Percentiles rank a stretch among this genome's conserved stretches.
Conservation (phyloP, 1,140 invertebrate genomes). For the Aphaenogaster rudis region DNA sequence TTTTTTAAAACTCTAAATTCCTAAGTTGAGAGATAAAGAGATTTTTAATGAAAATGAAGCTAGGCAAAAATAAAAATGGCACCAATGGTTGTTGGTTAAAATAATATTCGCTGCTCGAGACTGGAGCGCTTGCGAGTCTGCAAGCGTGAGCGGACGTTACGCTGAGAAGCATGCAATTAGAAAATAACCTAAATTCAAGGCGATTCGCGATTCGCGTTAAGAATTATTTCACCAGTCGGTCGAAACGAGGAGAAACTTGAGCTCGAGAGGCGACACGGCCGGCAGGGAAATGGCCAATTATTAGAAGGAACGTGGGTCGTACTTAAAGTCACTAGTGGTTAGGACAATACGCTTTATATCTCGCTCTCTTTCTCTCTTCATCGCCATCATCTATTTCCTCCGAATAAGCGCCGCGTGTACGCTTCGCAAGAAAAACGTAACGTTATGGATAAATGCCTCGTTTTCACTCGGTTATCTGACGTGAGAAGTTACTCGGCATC, state of each 20-base stretch:
- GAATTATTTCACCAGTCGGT: slow-evolving; percentile 65
- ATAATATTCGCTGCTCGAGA: neutral
- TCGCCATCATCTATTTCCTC: slow-evolving; percentile 59
- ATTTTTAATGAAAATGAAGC: too few species aligned
- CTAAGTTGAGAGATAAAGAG: neutral
- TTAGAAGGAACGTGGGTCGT: slow-evolving; percentile 77
- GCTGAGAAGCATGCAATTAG: slow-evolving; percentile 78
- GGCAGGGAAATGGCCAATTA: slow-evolving; percentile 82
- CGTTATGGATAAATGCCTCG: neutral
- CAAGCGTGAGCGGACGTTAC: slow-evolving; percentile 70
- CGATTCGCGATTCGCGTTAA: slow-evolving; percentile 76
- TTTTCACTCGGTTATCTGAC: slow-evolving; percentile 4
- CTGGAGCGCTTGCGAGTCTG: neutral
- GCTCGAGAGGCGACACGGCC: slow-evolving; percentile 58
- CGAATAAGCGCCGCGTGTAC: neutral
- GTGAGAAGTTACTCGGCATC: neutral
- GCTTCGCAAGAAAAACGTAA: neutral
- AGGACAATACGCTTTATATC: slow-evolving; percentile 39
- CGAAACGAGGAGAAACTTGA: slow-evolving; percentile 47
- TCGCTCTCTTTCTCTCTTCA: neutral
- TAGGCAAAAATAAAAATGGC: neutral
- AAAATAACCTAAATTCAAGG: slow-evolving; percentile 82
- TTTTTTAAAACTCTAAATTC: neutral
- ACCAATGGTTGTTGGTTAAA: neutral
- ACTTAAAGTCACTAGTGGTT: slow-evolving; percentile 66